These are phyloP conservation scores for Agrotis exclamationis DNA, from an alignment of 2,888 invertebrate genomes.

Conservation along the genomic window DNA sequence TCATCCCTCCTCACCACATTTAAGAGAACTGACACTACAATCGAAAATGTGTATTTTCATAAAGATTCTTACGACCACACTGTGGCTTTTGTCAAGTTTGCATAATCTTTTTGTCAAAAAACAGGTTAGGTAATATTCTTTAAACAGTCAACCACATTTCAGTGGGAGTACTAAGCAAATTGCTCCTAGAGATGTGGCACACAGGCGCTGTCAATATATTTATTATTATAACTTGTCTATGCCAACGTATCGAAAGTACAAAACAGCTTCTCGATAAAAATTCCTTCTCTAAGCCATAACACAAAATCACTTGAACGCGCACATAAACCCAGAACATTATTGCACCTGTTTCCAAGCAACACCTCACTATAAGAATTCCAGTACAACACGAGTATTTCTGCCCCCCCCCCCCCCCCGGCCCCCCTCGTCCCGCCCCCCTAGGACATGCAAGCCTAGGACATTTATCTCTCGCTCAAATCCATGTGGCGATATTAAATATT, in stretches of 20 bases:
- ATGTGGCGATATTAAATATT: constrained; percentile 72
- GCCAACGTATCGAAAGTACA: not conserved
- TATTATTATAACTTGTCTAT: too few relatives aligned
- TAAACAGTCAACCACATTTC: too few relatives aligned
- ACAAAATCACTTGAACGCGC: constrained; percentile 12
- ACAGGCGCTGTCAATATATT: not conserved
- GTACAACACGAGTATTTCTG: constrained; percentile 31
- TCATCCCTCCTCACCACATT: too few relatives aligned
- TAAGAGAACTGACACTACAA: too few relatives aligned
- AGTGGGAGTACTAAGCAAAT: too few relatives aligned
- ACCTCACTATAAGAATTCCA: constrained; percentile 37
- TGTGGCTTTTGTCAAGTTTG: too few relatives aligned
- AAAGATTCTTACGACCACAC: too few relatives aligned
- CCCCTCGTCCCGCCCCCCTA: not conserved
- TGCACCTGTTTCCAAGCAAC: constrained; percentile 31
- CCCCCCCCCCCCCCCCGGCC: not conserved
- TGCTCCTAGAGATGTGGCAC: too few relatives aligned
- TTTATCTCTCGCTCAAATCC: constrained; percentile 63
- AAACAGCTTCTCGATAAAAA: not conserved
- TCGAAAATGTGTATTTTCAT: too few relatives aligned
- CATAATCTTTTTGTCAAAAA: too few relatives aligned
- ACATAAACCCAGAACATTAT: constrained; percentile 28
- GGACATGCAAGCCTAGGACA: constrained; percentile 39
- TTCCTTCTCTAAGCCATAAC: not conserved
- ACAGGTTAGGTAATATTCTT: too few relatives aligned